Evolutionary conservation across 2,797 vertebrate species (phyloP).

Genomic region (Urophycis tenuis): DNA sequence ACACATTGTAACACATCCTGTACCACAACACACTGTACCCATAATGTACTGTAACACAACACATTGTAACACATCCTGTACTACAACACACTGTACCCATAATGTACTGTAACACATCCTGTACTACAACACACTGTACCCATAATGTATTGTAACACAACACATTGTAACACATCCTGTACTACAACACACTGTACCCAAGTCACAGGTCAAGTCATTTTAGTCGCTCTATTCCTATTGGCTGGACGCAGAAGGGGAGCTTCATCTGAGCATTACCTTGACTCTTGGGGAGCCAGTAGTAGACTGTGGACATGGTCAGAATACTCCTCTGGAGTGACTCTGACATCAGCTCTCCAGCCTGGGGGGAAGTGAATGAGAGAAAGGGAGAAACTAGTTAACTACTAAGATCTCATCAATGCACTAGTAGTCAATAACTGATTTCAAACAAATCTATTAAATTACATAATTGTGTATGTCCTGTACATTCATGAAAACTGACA

Average conservation of each 20-base stretch:
- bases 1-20: too few relatives aligned
- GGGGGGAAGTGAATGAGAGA: not conserved
- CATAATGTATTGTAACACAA: too few relatives aligned
- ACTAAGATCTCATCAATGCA: not conserved
- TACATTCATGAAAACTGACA: too few relatives aligned
- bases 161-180: too few relatives aligned
- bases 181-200: too few relatives aligned
- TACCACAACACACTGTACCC: too few relatives aligned
- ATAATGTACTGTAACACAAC: not conserved
- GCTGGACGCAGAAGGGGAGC: not conserved
- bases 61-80: too few relatives aligned
- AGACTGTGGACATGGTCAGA: constrained; percentile 73
- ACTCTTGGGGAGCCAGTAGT: constrained; percentile 83
- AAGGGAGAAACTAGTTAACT: not conserved
- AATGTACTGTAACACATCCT: not conserved
- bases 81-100: not conserved
- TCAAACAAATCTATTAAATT: not conserved
- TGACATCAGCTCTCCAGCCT: constrained; percentile 75
- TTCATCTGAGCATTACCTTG: constrained; percentile 71
- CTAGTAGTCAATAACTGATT: not conserved
- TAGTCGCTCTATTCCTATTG: not conserved
- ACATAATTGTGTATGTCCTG: not conserved
- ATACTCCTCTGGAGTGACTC: constrained; percentile 72
- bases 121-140: not conserved
- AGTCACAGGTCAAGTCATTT: not conserved